A percentile compares a stretch with the other conserved stretches of the same genome.
Evolutionary conservation across 2,888 invertebrate genomes (phyloP).

Genomic region (Chrysotoxum bicinctum): DNA sequence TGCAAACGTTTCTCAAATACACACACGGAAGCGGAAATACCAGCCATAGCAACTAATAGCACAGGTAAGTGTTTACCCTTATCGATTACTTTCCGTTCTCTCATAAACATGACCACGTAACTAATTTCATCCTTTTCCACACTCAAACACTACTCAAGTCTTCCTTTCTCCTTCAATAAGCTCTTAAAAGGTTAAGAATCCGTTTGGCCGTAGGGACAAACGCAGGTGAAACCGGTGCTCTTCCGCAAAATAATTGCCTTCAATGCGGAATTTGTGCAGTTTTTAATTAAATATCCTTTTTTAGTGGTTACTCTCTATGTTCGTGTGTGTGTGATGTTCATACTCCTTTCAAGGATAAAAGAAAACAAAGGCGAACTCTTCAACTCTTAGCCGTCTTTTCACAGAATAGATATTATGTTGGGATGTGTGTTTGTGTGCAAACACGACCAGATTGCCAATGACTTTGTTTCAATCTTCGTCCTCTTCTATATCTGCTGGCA

Average conservation of each 20-base stretch:
- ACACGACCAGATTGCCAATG: conserved; percentile 55
- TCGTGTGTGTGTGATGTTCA: not conserved
- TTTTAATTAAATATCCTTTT: conserved; percentile 66
- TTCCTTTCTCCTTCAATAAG: conserved; percentile 40
- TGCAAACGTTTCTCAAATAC: conserved; percentile 19
- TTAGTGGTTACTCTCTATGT: conserved; percentile 46
- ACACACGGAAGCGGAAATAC: conserved; percentile 29
- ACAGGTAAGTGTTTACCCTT: conserved; percentile 62
- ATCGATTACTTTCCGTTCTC: conserved; percentile 60
- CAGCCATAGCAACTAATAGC: conserved; percentile 33
- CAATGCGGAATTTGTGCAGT: conserved; percentile 70
- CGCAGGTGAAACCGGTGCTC: conserved; percentile 26
- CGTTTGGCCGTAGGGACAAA: conserved; percentile 16
- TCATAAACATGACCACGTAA: conserved; percentile 54
- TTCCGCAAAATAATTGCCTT: conserved; percentile 63
- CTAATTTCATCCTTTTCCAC: conserved; percentile 49
- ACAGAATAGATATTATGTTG: not conserved
- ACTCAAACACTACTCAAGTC: not conserved
- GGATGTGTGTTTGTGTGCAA: conserved; percentile 26
- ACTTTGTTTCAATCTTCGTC: conserved; percentile 55
- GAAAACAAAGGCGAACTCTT: conserved; percentile 39
- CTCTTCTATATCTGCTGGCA: conserved; percentile 13
- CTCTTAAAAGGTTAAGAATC: conserved; percentile 67
- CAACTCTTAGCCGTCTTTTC: conserved; percentile 2
- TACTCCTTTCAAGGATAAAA: conserved; percentile 18